Evolutionary conservation across 1,140 invertebrate genomes (phyloP).

Genomic region (Microplitis mediator): DNA sequence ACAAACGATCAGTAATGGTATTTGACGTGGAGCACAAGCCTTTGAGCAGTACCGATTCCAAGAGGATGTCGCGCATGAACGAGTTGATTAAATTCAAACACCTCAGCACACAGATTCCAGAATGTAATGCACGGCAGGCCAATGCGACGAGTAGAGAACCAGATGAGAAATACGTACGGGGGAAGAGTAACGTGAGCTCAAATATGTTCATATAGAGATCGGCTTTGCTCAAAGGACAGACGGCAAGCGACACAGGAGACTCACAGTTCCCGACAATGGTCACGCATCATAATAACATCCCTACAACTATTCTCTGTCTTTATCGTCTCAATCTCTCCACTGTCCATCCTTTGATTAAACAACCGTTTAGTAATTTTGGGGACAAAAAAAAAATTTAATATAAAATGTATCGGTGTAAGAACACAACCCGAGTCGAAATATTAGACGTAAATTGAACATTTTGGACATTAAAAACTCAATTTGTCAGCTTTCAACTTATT

Average conservation of each 20-base stretch:
- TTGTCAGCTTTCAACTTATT: too few species aligned
- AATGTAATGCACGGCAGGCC: conserved; percentile 14
- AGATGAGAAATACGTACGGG: background rate
- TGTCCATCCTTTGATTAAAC: background rate
- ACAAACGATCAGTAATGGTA: conserved; percentile 50
- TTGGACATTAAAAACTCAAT: too few species aligned
- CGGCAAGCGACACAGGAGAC: background rate
- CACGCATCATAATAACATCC: conserved; percentile 52
- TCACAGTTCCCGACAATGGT: conserved; percentile 51
- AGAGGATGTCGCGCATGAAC: conserved; percentile 55
- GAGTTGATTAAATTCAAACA: conserved; percentile 63
- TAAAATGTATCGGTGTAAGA: background rate
- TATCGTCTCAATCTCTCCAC: background rate
- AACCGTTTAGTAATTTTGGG: background rate
- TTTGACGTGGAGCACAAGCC: conserved; percentile 58
- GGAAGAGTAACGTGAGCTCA: conserved; percentile 42
- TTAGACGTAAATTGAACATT: too few species aligned
- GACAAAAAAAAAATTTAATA: background rate
- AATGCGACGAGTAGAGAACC: conserved; percentile 30
- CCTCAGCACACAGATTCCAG: conserved; percentile 56
- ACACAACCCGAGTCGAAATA: too few species aligned
- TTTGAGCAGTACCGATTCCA: conserved; percentile 48
- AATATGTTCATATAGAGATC: conserved; percentile 58
- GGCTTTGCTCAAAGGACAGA: conserved; percentile 26
- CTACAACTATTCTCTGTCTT: conserved; percentile 7